Evolutionary conservation across 2,113 vertebrate genomes (phyloP).

Genomic region (Pterophyllum scalare): DNA sequence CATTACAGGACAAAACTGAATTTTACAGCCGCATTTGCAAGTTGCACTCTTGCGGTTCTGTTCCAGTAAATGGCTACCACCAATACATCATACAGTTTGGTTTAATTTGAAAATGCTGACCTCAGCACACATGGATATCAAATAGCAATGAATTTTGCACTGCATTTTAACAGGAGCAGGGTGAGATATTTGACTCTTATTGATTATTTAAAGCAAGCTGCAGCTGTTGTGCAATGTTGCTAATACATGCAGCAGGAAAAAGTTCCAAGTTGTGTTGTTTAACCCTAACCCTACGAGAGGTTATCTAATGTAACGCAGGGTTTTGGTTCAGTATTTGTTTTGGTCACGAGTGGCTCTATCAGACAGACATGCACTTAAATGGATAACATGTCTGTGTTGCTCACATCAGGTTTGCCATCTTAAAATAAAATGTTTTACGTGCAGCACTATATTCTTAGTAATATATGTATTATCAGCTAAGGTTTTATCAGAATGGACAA

Average conservation of each 20-base stretch:
- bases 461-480: not conserved
- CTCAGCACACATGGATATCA: constrained; percentile 12
- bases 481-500: not conserved
- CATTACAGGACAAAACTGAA: not conserved
- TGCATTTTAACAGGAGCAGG: not conserved
- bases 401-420: not conserved
- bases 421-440: not conserved
- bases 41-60: not conserved
- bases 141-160: not conserved
- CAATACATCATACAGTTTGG: constrained; percentile 23
- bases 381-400: not conserved
- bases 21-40: not conserved
- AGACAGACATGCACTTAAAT: not conserved
- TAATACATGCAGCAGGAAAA: too few relatives aligned
- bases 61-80: constrained; percentile 16
- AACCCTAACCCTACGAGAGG: not conserved
- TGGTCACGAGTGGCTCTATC: not conserved
- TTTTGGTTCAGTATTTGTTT: not conserved
- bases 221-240: not conserved
- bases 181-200: not conserved
- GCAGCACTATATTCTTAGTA: not conserved
- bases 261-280: not conserved
- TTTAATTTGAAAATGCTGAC: constrained; percentile 28
- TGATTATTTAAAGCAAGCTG: not conserved
- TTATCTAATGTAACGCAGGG: not conserved